These are phyloP conservation scores for Sussaba pulchella DNA, from an alignment of 2,888 invertebrate species.

Conservation along the genomic window DNA sequence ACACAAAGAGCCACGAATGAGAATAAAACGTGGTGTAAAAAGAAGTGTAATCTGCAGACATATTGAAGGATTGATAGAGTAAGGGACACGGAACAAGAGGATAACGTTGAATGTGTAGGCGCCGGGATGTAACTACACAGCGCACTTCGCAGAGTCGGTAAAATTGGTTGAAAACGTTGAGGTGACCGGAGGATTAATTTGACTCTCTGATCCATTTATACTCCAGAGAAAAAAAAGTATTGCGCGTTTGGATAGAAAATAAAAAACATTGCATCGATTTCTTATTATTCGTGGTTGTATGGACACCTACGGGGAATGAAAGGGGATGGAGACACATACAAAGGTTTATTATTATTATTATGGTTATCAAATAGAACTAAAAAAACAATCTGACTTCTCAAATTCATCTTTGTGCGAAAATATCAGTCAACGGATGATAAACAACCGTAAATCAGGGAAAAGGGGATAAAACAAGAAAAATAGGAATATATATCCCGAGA, in stretches of 20 bases:
- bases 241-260: background rate
- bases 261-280: no score
- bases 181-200: constrained; percentile 35
- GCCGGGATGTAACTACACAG: background rate
- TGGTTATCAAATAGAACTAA: no score
- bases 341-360: no score
- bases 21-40: background rate
- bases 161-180: constrained; percentile 12
- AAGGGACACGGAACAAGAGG: background rate
- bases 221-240: background rate
- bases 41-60: constrained; percentile 5
- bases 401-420: no score
- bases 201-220: constrained; percentile 2
- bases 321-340: no score
- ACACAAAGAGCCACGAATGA: background rate
- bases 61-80: background rate
- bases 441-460: background rate
- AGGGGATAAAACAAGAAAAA: background rate
- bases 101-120: background rate
- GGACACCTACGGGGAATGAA: no score
- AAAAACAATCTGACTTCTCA: no score
- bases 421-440: no score
- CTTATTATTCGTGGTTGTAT: no score
- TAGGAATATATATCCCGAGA: no score
- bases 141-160: constrained; percentile 1